Evolutionary conservation across 2,888 invertebrate genomes (phyloP).

Genomic region (Pristionchus fissidentatus): DNA sequence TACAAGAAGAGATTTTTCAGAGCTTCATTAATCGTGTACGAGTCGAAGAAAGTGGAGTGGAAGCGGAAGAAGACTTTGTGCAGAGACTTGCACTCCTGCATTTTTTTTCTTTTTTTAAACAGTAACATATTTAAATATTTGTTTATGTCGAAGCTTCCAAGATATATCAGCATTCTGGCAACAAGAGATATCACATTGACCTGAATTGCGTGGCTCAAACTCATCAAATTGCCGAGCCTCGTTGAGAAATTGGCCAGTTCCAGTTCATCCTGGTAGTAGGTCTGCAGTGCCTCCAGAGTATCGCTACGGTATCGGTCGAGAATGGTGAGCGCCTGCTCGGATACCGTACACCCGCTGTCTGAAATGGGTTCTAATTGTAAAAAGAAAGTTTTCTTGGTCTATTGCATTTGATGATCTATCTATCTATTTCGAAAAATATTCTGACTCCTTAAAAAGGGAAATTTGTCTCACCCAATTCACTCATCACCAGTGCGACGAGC

Average conservation of each 20-base stretch:
- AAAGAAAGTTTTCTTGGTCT: too few relatives aligned
- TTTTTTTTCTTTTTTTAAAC: too few relatives aligned
- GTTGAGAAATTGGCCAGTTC: neutral
- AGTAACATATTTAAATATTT: too few relatives aligned
- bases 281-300: neutral
- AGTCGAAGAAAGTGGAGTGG: constrained; percentile 11
- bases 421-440: too few relatives aligned
- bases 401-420: neutral
- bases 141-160: too few relatives aligned
- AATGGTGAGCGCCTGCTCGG: neutral
- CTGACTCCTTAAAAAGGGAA: too few relatives aligned
- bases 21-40: constrained; percentile 25
- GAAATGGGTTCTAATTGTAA: too few relatives aligned
- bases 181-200: too few relatives aligned
- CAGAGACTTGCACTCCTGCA: constrained; percentile 28
- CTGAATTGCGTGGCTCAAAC: neutral
- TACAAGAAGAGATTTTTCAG: too few relatives aligned
- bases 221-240: neutral
- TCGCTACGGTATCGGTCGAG: neutral
- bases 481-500: neutral
- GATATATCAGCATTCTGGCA: too few relatives aligned
- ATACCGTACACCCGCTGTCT: neutral
- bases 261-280: neutral
- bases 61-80: constrained; percentile 33
- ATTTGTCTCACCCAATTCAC: neutral